These are phyloP conservation scores for Danio albolineatus DNA, from an alignment of 2,797 vertebrate genomes.

Conservation along the genomic window DNA sequence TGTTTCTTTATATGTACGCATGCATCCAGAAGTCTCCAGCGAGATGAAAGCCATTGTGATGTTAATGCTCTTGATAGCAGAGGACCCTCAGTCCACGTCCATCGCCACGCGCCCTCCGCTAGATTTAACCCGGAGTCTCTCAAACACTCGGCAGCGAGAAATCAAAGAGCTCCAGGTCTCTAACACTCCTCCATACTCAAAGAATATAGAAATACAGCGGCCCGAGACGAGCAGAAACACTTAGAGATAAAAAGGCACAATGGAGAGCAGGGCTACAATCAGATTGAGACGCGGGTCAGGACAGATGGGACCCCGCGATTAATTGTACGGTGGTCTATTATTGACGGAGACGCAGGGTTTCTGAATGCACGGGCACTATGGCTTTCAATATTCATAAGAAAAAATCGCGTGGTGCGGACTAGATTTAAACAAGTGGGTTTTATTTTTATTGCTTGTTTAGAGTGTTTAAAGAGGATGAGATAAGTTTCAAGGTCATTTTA, in stretches of 20 bases:
- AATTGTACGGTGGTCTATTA: slow-evolving; percentile 71
- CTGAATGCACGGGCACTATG: slow-evolving; percentile 30
- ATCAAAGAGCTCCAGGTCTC: slow-evolving; percentile 70
- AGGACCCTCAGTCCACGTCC: slow-evolving; percentile 55
- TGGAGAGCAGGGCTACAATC: slow-evolving; percentile 78
- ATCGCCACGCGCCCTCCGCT: slow-evolving; percentile 45
- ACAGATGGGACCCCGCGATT: slow-evolving; percentile 85
- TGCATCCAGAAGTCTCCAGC: slow-evolving; percentile 39
- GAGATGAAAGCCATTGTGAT: slow-evolving; percentile 67
- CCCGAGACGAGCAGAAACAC: slow-evolving; percentile 57
- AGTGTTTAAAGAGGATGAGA: background rate
- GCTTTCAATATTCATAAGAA: slow-evolving; percentile 57
- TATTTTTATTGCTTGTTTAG: background rate
- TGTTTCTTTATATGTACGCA: slow-evolving; percentile 7
- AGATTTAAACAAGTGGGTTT: background rate
- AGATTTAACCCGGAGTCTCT: slow-evolving; percentile 55
- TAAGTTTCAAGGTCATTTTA: background rate
- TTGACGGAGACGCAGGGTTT: slow-evolving; percentile 71
- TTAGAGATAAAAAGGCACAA: slow-evolving; percentile 78
- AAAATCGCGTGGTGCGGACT: slow-evolving; percentile 30
- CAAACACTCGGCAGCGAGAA: slow-evolving; percentile 68
- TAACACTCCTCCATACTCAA: slow-evolving; percentile 76
- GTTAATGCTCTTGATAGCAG: slow-evolving; percentile 60
- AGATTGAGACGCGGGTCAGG: slow-evolving; percentile 78
- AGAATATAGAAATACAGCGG: slow-evolving; percentile 35